Base-by-base conservation (phyloP, 2,113 vertebrate genomes). In the Festucalex cinctus region DNA sequence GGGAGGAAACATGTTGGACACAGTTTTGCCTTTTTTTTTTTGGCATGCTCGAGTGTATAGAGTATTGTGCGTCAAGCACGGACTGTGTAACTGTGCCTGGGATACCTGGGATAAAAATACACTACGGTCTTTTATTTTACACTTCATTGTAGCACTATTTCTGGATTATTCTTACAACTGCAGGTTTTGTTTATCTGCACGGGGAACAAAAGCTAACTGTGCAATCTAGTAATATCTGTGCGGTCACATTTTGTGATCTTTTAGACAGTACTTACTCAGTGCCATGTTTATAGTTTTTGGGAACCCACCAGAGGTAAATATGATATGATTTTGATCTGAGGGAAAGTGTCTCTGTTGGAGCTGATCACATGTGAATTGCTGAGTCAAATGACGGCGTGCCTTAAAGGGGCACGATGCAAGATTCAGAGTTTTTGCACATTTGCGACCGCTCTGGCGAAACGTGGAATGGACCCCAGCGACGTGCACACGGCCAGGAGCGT, bases 1-100 rank as follows among this genome's bases (percentile, higher is more conserved):
- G 48, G 66, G 54, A 56, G 73, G 62, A 46, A 71, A 77, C 68
- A 71, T 63, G 43, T 75, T 63, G 63, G 65, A 71, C 64, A 67
- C 74, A 66, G 62, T 69, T 75, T 82, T 85, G 80, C 84, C 88
- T 88, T 81, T 79, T 60, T 68, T 69, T 63, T 81, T 80, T 84
- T 76, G 87, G 88, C 88, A 89, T 90, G 87, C 82, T 88, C 76
- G 17, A 75, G 77, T 88, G 82, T 88, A 82, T 82, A 83, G 76
- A 82, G 79, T 81, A 80, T 82, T 79, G 77, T 77, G 68, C 75
- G 78, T 73, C 73, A 16, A 82, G 74, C 68, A 78, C 81, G 74
- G 69, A 86, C 83, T 83, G 63, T 75, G 70, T 83, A 83, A 85
- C 82, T 80, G 87, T 86, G 86, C 85, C 83, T 85, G 79, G 81